Conservation (phyloP, 1,140 invertebrate species). For the Meloidogyne chitwoodi region DNA sequence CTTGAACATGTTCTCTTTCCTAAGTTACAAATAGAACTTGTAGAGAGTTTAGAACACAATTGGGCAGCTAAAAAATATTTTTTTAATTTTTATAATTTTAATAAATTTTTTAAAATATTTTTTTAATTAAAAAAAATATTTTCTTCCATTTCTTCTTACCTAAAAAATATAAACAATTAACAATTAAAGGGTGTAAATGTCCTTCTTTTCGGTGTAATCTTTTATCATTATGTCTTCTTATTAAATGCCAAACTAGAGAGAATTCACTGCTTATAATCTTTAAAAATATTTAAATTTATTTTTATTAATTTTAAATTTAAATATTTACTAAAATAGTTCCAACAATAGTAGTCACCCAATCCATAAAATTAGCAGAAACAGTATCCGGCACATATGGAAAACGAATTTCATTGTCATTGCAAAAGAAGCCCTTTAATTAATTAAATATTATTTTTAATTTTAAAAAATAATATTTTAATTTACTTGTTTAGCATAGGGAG, state of each 20-base stretch:
- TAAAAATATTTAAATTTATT: not conserved
- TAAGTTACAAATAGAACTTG: constrained; percentile 28
- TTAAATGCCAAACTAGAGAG: constrained; percentile 39
- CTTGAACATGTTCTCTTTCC: constrained; percentile 45
- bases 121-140: not conserved
- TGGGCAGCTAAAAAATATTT: constrained; percentile 24
- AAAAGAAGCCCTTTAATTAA: constrained; percentile 44
- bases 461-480: not conserved
- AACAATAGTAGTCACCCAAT: constrained; percentile 34
- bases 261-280: constrained; percentile 43
- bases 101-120: not conserved
- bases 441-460: not conserved
- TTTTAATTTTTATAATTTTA: too few relatives aligned
- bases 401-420: constrained; percentile 51
- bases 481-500: constrained; percentile 28
- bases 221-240: constrained; percentile 5
- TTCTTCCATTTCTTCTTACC: constrained; percentile 8
- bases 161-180: constrained; percentile 37
- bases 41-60: constrained; percentile 41
- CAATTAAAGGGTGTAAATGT: constrained; percentile 36
- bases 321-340: constrained; percentile 40
- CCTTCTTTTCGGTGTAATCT: constrained; percentile 17
- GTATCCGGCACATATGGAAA: constrained; percentile 39
- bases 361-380: constrained; percentile 38
- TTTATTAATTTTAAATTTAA: not conserved